phyloP scores from a whole-genome alignment of 2,888 invertebrate genomes.

The Craniophora ligustri region DNA sequence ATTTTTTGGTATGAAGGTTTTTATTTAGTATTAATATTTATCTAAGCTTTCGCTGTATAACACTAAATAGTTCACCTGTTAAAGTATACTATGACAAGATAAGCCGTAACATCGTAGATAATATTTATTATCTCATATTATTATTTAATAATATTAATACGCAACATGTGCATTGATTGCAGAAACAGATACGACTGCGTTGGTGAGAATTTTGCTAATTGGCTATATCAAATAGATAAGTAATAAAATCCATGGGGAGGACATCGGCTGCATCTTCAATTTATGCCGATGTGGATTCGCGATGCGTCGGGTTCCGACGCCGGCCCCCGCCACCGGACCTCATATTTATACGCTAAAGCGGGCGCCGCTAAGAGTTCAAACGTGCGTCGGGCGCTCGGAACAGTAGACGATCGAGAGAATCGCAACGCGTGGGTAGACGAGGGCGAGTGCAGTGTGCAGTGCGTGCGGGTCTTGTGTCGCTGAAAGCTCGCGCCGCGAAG shows the following conservation, averaged over 20 bases:
- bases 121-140: slow-evolving; percentile 54
- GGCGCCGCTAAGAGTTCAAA: slow-evolving; percentile 87
- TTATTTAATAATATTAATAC: slow-evolving; percentile 62
- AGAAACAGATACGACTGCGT: slow-evolving; percentile 76
- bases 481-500: slow-evolving; percentile 87
- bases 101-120: neutral
- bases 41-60: too few species aligned
- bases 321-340: slow-evolving; percentile 86
- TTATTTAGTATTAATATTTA: too few species aligned
- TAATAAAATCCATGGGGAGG: slow-evolving; percentile 86
- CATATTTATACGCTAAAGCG: slow-evolving; percentile 88
- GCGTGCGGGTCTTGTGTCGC: slow-evolving; percentile 85
- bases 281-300: slow-evolving; percentile 85
- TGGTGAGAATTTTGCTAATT: slow-evolving; percentile 83
- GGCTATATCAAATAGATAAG: slow-evolving; percentile 83
- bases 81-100: neutral
- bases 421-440: slow-evolving; percentile 85
- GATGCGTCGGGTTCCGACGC: slow-evolving; percentile 83
- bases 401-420: slow-evolving; percentile 87
- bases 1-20: too few species aligned
- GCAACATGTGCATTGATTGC: slow-evolving; percentile 72
- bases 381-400: slow-evolving; percentile 86
- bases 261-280: slow-evolving; percentile 86
- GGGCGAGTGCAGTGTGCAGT: slow-evolving; percentile 89
- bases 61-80: too few species aligned